These are phyloP conservation scores for Planiliza haematocheilus DNA, from an alignment of 2,113 vertebrate genomes.

Conservation along the genomic window DNA sequence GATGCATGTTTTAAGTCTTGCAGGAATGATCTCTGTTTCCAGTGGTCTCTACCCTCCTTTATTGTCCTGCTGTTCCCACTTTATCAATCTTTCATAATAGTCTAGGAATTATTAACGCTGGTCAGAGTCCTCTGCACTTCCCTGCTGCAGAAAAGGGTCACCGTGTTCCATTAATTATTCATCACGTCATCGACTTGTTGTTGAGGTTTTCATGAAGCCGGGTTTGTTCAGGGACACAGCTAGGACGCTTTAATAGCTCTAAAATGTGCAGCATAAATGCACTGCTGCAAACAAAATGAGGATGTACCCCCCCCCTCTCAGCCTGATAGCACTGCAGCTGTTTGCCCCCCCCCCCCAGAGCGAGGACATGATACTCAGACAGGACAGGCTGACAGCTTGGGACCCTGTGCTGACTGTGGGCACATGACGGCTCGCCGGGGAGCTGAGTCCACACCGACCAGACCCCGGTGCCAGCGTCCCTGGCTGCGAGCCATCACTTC, in stretches of 20 bases:
- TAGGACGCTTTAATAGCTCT: too few relatives aligned
- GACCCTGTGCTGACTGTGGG: background rate
- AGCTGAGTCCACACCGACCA: constrained; percentile 5
- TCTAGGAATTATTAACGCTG: constrained; percentile 27
- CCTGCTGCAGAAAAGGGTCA: constrained; percentile 32
- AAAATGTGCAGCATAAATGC: too few relatives aligned
- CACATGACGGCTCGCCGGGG: constrained; percentile 44
- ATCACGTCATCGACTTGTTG: constrained; percentile 12
- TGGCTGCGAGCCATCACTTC: constrained; percentile 60
- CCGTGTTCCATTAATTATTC: constrained; percentile 29
- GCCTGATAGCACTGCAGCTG: background rate
- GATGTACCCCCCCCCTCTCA: background rate
- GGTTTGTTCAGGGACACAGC: background rate
- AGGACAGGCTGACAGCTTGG: constrained; percentile 37
- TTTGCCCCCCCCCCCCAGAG: background rate
- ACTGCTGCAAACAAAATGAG: too few relatives aligned
- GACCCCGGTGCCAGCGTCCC: constrained; percentile 18
- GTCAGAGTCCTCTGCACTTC: constrained; percentile 9
- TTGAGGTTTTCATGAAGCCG: constrained; percentile 10
- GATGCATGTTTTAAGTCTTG: too few relatives aligned
- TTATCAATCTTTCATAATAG: constrained; percentile 29
- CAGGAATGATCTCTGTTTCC: too few relatives aligned
- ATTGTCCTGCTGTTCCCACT: background rate
- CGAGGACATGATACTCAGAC: background rate
- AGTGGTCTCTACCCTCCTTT: background rate